A percentile compares a stretch with the other conserved stretches of the same genome.
phyloP scores from a whole-genome alignment of 2,888 invertebrate species.

The Strigamia crassipes region DNA sequence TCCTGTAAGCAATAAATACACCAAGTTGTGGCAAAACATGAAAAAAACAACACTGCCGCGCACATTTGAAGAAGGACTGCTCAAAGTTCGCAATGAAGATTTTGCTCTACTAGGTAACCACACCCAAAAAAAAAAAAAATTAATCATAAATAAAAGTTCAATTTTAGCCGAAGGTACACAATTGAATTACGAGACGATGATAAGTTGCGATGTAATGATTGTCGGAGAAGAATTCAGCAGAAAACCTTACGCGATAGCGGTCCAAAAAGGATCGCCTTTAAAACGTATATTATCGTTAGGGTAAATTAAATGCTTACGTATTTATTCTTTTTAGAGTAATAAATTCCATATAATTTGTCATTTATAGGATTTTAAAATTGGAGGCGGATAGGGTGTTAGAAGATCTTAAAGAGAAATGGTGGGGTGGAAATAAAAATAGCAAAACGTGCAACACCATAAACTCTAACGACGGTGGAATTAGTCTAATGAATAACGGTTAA shows the following conservation, averaged over 20 bases:
- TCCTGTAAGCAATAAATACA: constrained; percentile 96
- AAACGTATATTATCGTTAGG: constrained; percentile 70
- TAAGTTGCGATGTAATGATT: constrained; percentile 84
- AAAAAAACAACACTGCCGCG: constrained; percentile 79
- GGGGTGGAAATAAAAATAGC: constrained; percentile 82
- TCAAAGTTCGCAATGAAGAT: constrained; percentile 73
- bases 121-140: background rate
- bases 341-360: background rate
- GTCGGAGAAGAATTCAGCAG: constrained; percentile 96
- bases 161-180: constrained; percentile 84
- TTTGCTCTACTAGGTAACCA: constrained; percentile 81
- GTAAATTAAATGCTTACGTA: constrained; percentile 26
- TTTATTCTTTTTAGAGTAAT: background rate
- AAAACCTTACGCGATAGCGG: constrained; percentile 96
- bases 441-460: constrained; percentile 79
- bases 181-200: constrained; percentile 78
- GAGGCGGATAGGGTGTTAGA: constrained; percentile 92
- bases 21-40: constrained; percentile 99
- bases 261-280: constrained; percentile 92
- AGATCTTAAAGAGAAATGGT: constrained; percentile 94
- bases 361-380: constrained; percentile 79
- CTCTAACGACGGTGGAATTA: constrained; percentile 95
- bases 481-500: constrained; percentile 90
- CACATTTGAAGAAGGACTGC: constrained; percentile 77
- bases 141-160: background rate